Base-by-base conservation (phyloP, 2,888 invertebrate species). In the Ormyrus nitidulus region DNA sequence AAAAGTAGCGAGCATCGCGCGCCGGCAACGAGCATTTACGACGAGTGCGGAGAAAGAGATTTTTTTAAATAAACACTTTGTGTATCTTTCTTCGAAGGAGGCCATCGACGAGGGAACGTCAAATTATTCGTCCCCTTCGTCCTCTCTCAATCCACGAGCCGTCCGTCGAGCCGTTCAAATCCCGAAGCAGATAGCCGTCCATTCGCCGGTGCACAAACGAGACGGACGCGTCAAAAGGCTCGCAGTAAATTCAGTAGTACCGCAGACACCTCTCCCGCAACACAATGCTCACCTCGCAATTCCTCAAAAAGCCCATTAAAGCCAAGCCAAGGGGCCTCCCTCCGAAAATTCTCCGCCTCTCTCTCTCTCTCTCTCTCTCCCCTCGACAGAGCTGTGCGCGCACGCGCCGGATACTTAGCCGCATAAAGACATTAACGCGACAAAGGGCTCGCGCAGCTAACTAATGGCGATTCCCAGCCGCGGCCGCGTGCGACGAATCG, bases 341-440 rank as follows among this genome's bases (percentile, higher is more conserved):
- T 34, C 34, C 34, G 34, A 34, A 34, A 34, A 34, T 34, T 34
- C 34, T 34, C 34, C 34, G 34, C 4, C 34, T 4, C 34, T 34
- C 34, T 34, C 34, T 65, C 44, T 53, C 66, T 49, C 70, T 62
- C 46, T 53, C 44, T 44, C 11, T 61, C 10, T 13, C 0, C 19
- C 48, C 48, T 11, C 61, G 7, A 5, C 11, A 19, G n/a, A 49
- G 61, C 34, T 4, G 34, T 34, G 34, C 34, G 34, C 34, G 34
- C 34, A 11, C 6, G 49, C 19, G 48, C 13, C 49, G 19, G 8
- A 34, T 34, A 34, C 34, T 34, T 34, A 34, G 34, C 4, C 34
- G 61, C 61, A 69, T 76, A 76, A 69, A 76, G 76, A 76, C 76
- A 11, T 77, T 64, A 77, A 48, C 64, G 34, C n/a, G 61, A 59